Evolutionary conservation across 2,113 vertebrate species (phyloP).

Genomic region (Neogale vison): DNA sequence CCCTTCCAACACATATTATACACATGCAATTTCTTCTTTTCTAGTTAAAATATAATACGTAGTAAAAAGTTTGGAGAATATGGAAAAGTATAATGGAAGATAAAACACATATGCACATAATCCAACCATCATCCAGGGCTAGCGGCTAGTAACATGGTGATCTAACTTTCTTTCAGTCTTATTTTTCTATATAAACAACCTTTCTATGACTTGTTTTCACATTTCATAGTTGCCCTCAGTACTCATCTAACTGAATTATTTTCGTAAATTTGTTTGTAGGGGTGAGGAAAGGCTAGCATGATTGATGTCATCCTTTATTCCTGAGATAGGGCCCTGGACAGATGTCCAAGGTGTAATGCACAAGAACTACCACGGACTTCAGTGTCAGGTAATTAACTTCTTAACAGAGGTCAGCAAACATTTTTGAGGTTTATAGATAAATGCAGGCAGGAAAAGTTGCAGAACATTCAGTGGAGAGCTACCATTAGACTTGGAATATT

Average conservation of each 20-base stretch:
- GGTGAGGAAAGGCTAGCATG: neutral
- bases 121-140: neutral
- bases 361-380: neutral
- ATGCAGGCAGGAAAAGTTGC: conserved; percentile 31
- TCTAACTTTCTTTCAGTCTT: neutral
- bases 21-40: neutral
- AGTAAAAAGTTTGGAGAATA: neutral
- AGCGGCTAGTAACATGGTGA: neutral
- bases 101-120: neutral
- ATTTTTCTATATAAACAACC: neutral
- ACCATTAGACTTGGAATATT: conserved; percentile 30
- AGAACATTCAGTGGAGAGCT: conserved; percentile 32
- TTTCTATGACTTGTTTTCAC: conserved; percentile 48
- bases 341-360: neutral
- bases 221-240: conserved; percentile 31
- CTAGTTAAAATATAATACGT: neutral
- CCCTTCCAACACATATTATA: neutral
- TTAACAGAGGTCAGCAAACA: neutral
- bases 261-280: conserved; percentile 39
- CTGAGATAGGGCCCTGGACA: neutral
- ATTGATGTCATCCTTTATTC: conserved; percentile 22
- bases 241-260: conserved; percentile 19
- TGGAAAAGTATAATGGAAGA: neutral
- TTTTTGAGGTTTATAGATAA: conserved; percentile 39
- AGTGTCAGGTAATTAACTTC: conserved; percentile 24